Evolutionary conservation across 2,113 vertebrate genomes (phyloP).

Genomic region (Burhinus bistriatus): DNA sequence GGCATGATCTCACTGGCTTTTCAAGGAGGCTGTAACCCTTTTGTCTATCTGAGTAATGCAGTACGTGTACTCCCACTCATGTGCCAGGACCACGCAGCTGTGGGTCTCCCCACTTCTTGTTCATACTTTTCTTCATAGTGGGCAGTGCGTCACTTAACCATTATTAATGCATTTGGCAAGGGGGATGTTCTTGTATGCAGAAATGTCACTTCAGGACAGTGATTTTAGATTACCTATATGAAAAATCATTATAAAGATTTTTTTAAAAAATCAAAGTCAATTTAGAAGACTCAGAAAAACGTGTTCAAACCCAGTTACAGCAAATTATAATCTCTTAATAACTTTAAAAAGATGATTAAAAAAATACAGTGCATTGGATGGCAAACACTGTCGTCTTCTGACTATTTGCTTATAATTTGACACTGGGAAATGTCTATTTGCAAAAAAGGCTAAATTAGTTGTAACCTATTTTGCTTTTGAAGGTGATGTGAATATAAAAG

Average conservation of each 20-base stretch:
- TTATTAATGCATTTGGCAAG: background rate
- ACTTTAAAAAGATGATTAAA: background rate
- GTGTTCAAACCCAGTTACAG: background rate
- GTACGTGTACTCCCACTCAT: fast-evolving
- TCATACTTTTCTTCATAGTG: background rate
- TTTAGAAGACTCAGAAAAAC: background rate
- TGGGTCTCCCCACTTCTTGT: background rate
- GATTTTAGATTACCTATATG: background rate
- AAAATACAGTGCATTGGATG: background rate
- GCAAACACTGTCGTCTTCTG: background rate
- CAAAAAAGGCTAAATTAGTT: background rate
- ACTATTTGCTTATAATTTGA: background rate
- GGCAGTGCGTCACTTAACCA: too few relatives aligned
- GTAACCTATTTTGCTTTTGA: background rate
- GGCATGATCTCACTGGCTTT: background rate
- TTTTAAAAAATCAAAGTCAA: background rate
- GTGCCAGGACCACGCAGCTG: background rate
- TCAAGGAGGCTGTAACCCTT: background rate
- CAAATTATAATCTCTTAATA: background rate
- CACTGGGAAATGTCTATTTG: background rate
- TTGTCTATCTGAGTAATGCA: background rate
- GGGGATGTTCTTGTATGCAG: background rate
- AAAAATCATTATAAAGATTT: background rate
- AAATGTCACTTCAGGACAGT: background rate
- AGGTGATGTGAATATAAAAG: background rate